Evolutionary conservation across 2,888 invertebrate genomes (phyloP).

Genomic region (Chrysomela aeneicollis): DNA sequence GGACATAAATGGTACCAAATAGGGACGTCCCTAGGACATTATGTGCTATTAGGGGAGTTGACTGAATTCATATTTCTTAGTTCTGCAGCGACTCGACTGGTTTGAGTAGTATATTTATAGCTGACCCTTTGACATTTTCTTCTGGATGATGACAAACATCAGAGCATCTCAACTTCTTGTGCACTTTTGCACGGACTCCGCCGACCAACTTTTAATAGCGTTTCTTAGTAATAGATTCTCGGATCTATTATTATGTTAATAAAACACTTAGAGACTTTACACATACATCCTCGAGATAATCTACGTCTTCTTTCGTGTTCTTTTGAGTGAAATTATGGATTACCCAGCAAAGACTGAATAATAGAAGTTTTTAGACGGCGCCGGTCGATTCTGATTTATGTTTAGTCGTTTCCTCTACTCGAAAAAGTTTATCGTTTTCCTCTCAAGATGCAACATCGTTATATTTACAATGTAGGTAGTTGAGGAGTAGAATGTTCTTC

Average conservation of each 20-base stretch:
- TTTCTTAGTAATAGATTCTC: slow-evolving; percentile 25
- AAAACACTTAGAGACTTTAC: slow-evolving; percentile 32
- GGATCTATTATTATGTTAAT: slow-evolving; percentile 37
- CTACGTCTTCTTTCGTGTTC: slow-evolving; percentile 11
- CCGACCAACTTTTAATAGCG: slow-evolving; percentile 27
- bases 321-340: slow-evolving; percentile 28
- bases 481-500: not conserved
- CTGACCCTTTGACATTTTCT: not conserved
- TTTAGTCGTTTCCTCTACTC: not conserved
- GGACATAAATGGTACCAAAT: too few species aligned
- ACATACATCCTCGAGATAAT: slow-evolving; percentile 20
- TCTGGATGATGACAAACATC: not conserved
- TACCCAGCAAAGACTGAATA: slow-evolving; percentile 26
- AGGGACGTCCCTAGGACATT: too few species aligned
- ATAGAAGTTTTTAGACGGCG: slow-evolving; percentile 31
- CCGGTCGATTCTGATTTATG: slow-evolving; percentile 16
- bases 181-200: not conserved
- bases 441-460: slow-evolving; percentile 5
- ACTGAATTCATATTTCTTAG: too few species aligned
- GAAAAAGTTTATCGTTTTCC: slow-evolving; percentile 1
- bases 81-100: too few species aligned
- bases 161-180: not conserved
- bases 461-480: slow-evolving; percentile 2
- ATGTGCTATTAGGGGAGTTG: too few species aligned
- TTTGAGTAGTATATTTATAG: not conserved